phyloP scores from a whole-genome alignment of 2,888 invertebrate genomes.

The Dicroscelio sp. region DNA sequence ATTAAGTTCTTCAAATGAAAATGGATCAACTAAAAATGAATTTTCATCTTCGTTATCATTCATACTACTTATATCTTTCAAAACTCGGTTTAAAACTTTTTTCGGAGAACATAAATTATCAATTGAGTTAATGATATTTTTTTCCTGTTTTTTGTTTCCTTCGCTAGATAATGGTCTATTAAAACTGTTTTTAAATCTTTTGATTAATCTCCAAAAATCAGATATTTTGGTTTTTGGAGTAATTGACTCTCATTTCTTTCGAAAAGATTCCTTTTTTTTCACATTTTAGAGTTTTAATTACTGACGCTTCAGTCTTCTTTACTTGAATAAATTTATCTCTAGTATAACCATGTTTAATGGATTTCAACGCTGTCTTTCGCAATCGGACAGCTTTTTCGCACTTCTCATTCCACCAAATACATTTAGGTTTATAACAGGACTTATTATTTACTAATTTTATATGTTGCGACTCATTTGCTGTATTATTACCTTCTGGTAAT shows the following conservation, averaged over 20 bases:
- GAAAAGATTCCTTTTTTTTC: constrained; percentile 11
- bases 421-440: background rate
- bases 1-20: constrained; percentile 41
- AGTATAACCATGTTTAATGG: constrained; percentile 13
- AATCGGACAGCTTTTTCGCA: background rate
- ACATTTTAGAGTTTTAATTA: background rate
- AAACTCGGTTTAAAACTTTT: background rate
- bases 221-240: constrained; percentile 12
- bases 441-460: constrained; percentile 15
- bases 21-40: background rate
- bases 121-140: constrained; percentile 32
- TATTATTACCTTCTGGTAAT: background rate
- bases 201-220: constrained; percentile 9
- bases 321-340: constrained; percentile 17
- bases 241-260: constrained; percentile 7
- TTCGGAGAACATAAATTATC: background rate
- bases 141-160: constrained; percentile 33
- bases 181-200: constrained; percentile 24
- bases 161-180: background rate
- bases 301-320: constrained; percentile 5
- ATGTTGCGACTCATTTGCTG: background rate
- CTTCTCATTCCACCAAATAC: constrained; percentile 39
- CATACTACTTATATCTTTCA: background rate
- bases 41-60: background rate
- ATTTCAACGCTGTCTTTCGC: background rate